A percentile compares a stretch with the other conserved stretches of the same genome.
Conservation (phyloP, 2,797 vertebrate genomes). For the Cottoperca gobio region DNA sequence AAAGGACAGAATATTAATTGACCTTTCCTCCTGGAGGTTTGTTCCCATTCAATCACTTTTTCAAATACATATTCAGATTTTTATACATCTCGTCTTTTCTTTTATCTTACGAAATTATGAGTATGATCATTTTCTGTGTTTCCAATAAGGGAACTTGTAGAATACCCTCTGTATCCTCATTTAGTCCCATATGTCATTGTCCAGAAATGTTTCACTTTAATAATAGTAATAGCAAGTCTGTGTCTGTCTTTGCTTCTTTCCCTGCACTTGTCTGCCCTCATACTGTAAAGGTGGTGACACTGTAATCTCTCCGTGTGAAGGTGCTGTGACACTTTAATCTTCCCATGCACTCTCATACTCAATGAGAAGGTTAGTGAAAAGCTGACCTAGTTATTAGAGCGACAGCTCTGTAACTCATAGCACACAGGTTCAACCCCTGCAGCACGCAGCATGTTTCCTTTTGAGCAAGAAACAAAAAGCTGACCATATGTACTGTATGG, state of each 20-base stretch:
- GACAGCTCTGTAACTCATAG: not conserved
- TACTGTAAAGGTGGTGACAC: conserved; percentile 4
- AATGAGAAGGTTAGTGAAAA: conserved; percentile 15
- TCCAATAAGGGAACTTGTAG: not conserved
- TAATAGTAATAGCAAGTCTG: not conserved
- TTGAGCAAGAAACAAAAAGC: not conserved
- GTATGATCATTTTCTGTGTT: conserved; percentile 3
- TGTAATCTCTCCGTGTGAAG: conserved; percentile 14
- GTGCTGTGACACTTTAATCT: conserved; percentile 32
- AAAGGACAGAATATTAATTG: conserved; percentile 29
- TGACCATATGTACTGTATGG: not conserved
- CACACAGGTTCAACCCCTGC: not conserved
- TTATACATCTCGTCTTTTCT: not conserved
- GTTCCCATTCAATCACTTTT: not conserved
- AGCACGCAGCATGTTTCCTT: not conserved
- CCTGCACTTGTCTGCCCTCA: not conserved
- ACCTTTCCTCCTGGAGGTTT: not conserved
- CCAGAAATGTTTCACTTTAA: not conserved
- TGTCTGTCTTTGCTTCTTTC: not conserved
- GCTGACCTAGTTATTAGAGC: conserved; percentile 23
- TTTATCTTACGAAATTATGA: not conserved
- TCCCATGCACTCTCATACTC: not conserved
- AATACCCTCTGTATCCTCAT: not conserved
- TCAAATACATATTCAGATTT: not conserved
- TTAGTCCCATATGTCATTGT: not conserved